phyloP scores from a whole-genome alignment of 2,113 vertebrate genomes.

The Cnemophilus loriae region DNA sequence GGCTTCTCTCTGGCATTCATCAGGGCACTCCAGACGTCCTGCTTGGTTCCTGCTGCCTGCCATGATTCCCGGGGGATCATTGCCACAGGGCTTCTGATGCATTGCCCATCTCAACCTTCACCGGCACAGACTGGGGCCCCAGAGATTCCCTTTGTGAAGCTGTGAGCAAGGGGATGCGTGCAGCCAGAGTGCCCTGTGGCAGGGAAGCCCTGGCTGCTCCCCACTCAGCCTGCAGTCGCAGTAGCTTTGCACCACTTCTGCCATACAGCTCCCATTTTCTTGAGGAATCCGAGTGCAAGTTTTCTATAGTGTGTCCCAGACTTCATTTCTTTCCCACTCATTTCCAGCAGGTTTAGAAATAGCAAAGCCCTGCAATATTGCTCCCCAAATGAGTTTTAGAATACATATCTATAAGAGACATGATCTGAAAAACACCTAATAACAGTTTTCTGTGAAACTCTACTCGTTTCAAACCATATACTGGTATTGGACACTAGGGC shows the following conservation, averaged over 20 bases:
- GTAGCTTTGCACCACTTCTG: not conserved
- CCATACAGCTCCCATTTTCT: accelerated
- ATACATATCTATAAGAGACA: accelerated
- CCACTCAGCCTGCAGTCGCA: accelerated
- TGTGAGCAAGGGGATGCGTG: accelerated
- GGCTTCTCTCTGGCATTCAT: not conserved
- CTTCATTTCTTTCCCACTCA: not conserved
- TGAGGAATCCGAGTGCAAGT: not conserved
- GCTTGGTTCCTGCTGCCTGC: not conserved
- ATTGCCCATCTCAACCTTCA: accelerated
- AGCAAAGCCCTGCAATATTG: not conserved
- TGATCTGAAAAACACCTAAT: not conserved
- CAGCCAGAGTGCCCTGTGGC: accelerated
- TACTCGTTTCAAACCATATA: not conserved
- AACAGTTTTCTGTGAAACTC: not conserved
- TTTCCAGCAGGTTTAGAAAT: not conserved
- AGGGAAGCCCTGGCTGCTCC: not conserved
- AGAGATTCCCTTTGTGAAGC: not conserved
- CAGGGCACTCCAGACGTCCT: not conserved
- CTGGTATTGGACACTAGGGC: not conserved
- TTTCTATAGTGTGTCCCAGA: not conserved
- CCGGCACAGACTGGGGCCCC: accelerated
- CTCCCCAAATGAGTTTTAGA: not conserved
- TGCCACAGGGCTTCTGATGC: not conserved
- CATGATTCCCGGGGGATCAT: not conserved